Percentiles rank a stretch among this genome's conserved stretches.
These are phyloP conservation scores for Drosophila anomalipes DNA, from an alignment of 2,888 invertebrate species.

Conservation along the genomic window DNA sequence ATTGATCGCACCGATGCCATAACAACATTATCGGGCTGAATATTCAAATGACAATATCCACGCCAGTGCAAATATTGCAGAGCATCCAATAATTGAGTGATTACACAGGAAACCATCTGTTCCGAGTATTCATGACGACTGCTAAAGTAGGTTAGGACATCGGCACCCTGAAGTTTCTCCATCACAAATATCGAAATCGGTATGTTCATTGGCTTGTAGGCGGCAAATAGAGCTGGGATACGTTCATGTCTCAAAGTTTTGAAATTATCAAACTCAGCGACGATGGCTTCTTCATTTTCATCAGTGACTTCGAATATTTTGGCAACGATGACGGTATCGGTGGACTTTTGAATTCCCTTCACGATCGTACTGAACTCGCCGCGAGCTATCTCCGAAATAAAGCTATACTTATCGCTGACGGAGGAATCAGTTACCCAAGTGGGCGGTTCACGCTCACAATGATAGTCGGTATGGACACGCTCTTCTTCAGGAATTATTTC, in stretches of 20 bases:
- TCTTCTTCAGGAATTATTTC: slow-evolving; percentile 89
- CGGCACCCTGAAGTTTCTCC: slow-evolving; percentile 95
- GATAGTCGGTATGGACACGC: slow-evolving; percentile 90
- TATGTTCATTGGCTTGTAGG: slow-evolving; percentile 89
- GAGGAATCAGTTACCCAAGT: slow-evolving; percentile 90
- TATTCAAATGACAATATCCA: slow-evolving; percentile 94
- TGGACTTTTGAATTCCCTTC: slow-evolving; percentile 91
- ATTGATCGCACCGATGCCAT: slow-evolving; percentile 94
- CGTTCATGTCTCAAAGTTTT: slow-evolving; percentile 94
- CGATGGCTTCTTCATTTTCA: slow-evolving; percentile 89
- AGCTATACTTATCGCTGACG: slow-evolving; percentile 91
- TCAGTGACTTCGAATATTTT: slow-evolving; percentile 91
- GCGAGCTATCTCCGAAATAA: slow-evolving; percentile 93
- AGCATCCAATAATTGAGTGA: slow-evolving; percentile 94
- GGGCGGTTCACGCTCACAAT: slow-evolving; percentile 90
- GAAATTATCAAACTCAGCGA: slow-evolving; percentile 93
- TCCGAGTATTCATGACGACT: slow-evolving; percentile 96
- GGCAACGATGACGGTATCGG: slow-evolving; percentile 91
- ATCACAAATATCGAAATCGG: slow-evolving; percentile 90
- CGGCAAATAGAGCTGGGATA: slow-evolving; percentile 91
- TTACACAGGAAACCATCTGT: slow-evolving; percentile 94
- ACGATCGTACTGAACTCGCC: slow-evolving; percentile 95
- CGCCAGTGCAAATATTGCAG: slow-evolving; percentile 98
- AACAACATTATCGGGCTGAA: slow-evolving; percentile 98
- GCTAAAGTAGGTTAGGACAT: slow-evolving; percentile 94